Evolutionary conservation across 2,113 vertebrate species (phyloP).

Genomic region (Ameiurus melas): DNA sequence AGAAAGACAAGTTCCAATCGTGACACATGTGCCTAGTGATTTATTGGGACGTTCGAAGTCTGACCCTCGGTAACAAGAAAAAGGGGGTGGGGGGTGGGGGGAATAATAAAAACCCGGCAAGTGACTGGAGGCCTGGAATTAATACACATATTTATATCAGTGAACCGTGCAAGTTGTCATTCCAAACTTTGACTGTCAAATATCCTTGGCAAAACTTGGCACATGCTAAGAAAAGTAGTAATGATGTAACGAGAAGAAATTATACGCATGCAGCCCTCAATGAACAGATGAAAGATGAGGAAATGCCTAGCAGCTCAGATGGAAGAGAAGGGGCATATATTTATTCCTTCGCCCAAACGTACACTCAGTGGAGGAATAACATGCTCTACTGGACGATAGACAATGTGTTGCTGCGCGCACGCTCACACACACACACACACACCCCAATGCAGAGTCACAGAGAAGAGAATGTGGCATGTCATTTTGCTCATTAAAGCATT

Average conservation of each 20-base stretch:
- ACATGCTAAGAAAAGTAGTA: neutral
- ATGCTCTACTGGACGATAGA: neutral
- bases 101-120: neutral
- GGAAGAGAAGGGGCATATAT: neutral
- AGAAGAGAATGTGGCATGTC: neutral
- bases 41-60: slow-evolving; percentile 14
- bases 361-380: neutral
- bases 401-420: slow-evolving; percentile 1
- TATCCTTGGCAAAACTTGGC: neutral
- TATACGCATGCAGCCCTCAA: neutral
- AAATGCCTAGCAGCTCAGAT: neutral
- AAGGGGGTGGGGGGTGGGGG: neutral
- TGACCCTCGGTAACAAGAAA: slow-evolving; percentile 27
- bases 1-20: slow-evolving; percentile 22
- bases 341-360: slow-evolving; percentile 14
- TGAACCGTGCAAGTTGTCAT: neutral
- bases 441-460: neutral
- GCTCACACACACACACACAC: neutral
- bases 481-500: neutral
- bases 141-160: neutral
- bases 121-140: slow-evolving; percentile 3
- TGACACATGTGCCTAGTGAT: slow-evolving; percentile 50
- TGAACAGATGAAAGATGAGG: neutral
- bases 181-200: neutral
- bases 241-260: neutral